Evolutionary conservation across 1,140 invertebrate species (phyloP), one percentile per base, ranked within the genome.

Genomic region (Sminthurinus signatus): DNA sequence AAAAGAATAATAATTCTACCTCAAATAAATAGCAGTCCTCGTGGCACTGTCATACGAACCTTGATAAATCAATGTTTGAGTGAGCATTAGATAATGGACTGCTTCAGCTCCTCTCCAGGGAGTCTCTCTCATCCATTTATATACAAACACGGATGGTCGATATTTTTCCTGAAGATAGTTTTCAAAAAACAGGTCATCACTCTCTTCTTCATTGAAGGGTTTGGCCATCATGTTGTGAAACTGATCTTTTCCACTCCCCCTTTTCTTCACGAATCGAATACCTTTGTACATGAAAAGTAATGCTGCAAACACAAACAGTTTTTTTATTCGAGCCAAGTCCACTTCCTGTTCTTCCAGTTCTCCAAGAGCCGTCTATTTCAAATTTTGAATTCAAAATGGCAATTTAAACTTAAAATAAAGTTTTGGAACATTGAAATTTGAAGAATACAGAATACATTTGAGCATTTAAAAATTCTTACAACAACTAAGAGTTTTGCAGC

Each of bases 31-130:
- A 2, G 88, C 80, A 1, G 90, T 92, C 67, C 87, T 86, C 77
- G 93, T 86, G 0, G 91, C 90, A 29, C 58, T 42, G 15, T 48
- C 43, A 36, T 52, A 73, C 60, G 73, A 75, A 80, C 83, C 84
- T 72, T 81, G 76, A 74, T 86, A 82, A 2, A 96, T 76, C 71
- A 95, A 89, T 62, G 84, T 78, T 73, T 96, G 90, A 14, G 88
- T 85, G 12, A 96, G 75, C 54, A 95, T 79, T 51, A 87, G 84
- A 73, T 91, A 94, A 76, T 96, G 93, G 76, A 86, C 92, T 1
- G 89, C 91, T 76, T 95, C 91, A 0, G 88, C 89, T 5, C 88
- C 88, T 62, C 85, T 81, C 93, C 93, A 96, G 3, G 87, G 83
- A 57, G 86, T 86, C 67, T 91, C 89, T 25, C 88, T 77, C 2